Conservation (phyloP, 2,888 invertebrate genomes). For the Cremastinae sp. region DNA sequence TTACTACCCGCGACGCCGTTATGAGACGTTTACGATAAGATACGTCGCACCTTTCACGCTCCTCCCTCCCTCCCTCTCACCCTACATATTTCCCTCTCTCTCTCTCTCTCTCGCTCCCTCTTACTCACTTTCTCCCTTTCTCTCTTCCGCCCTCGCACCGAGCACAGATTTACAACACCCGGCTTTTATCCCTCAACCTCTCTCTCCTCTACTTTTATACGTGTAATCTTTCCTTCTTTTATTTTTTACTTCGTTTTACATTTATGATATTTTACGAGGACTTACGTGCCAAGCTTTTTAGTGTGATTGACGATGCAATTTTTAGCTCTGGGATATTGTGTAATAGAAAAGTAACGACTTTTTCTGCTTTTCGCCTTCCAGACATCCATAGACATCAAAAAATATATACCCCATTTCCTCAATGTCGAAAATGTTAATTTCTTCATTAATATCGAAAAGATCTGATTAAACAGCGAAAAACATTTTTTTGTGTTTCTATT, state of each 20-base stretch:
- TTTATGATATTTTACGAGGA: background rate
- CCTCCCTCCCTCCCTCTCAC: conserved; percentile 68
- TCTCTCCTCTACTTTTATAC: conserved; percentile 16
- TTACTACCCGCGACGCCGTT: conserved; percentile 75
- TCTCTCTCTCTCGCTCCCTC: conserved; percentile 66
- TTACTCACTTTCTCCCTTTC: conserved; percentile 68
- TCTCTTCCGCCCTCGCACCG: conserved; percentile 66
- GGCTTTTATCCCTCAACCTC: conserved; percentile 44
- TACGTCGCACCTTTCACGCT: conserved; percentile 76
- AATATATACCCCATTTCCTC: background rate
- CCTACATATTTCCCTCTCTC: conserved; percentile 65
- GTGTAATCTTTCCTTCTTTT: conserved; percentile 43
- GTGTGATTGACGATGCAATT: conserved; percentile 12
- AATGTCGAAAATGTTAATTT: background rate
- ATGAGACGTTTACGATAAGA: conserved; percentile 79
- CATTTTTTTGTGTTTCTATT: too few species aligned
- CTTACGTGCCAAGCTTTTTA: conserved; percentile 10
- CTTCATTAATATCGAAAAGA: too few species aligned
- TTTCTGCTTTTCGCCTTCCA: too few species aligned
- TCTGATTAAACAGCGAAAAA: too few species aligned
- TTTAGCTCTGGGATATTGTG: background rate
- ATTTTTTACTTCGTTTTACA: background rate
- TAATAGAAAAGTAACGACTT: background rate
- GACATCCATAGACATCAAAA: too few species aligned
- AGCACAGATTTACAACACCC: conserved; percentile 70